Evolutionary conservation across 2,888 invertebrate genomes (phyloP).

Genomic region (Electrophaes corylata): DNA sequence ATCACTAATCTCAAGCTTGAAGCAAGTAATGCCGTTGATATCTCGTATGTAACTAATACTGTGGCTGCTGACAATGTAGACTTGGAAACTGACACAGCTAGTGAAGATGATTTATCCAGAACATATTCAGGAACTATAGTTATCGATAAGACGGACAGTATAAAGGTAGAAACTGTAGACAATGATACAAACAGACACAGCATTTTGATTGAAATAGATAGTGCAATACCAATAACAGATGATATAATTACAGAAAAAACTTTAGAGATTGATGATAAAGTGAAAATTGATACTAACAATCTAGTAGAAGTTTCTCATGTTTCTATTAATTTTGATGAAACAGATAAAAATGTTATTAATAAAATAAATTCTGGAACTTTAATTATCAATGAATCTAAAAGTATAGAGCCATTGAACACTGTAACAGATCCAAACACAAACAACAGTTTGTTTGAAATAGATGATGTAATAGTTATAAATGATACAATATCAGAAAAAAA

Average conservation of each 20-base stretch:
- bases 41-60: background rate
- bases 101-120: background rate
- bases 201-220: background rate
- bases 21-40: background rate
- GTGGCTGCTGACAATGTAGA: background rate
- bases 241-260: too few species aligned
- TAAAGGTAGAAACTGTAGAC: background rate
- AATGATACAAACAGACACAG: too few species aligned
- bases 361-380: background rate
- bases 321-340: too few species aligned
- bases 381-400: background rate
- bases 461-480: background rate
- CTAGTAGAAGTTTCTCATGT: too few species aligned
- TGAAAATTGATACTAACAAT: background rate
- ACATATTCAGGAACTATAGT: background rate
- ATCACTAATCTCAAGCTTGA: conserved; percentile 7
- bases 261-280: background rate
- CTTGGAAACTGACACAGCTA: background rate
- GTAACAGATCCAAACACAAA: background rate
- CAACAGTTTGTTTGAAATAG: too few species aligned
- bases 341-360: too few species aligned
- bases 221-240: background rate
- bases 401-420: background rate
- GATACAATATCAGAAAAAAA: background rate
- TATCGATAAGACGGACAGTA: background rate